These are phyloP conservation scores for Hylaeus volcanicus DNA, from an alignment of 1,140 invertebrate species.

Conservation along the genomic window DNA sequence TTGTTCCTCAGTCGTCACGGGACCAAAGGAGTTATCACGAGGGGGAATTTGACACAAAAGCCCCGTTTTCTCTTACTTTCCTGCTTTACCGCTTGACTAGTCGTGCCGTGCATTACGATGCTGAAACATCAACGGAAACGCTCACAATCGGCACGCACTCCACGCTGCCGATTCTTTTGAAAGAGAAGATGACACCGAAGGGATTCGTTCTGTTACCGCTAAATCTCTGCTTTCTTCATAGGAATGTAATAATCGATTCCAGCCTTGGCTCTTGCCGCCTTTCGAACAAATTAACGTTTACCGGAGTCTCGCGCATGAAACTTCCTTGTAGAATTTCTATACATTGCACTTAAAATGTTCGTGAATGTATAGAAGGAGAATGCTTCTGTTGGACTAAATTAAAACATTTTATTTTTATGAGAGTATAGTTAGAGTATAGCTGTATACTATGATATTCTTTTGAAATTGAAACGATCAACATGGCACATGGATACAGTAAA, in stretches of 20 bases:
- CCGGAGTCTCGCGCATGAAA: background rate
- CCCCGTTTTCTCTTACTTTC: constrained; percentile 76
- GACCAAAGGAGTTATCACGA: constrained; percentile 55
- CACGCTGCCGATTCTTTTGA: constrained; percentile 25
- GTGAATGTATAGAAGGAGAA: no score
- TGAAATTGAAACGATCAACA: no score
- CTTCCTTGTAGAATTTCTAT: no score
- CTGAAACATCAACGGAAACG: constrained; percentile 37
- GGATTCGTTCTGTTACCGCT: background rate
- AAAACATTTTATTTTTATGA: no score
- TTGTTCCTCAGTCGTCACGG: constrained; percentile 23
- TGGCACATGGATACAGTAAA: no score
- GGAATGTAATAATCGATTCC: background rate
- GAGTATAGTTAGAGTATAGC: no score
- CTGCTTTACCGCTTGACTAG: constrained; percentile 69
- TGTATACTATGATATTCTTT: no score
- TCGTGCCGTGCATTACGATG: constrained; percentile 49
- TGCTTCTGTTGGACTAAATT: no score
- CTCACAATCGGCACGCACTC: constrained; percentile 27
- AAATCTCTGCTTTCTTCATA: constrained; percentile 26
- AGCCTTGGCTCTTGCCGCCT: no score
- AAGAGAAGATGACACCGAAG: constrained; percentile 18
- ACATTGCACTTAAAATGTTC: no score
- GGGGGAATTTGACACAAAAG: constrained; percentile 73
- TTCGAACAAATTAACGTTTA: background rate